Base-by-base conservation (phyloP, 2,797 vertebrate genomes). In the Crypturellus tataupa region DNA sequence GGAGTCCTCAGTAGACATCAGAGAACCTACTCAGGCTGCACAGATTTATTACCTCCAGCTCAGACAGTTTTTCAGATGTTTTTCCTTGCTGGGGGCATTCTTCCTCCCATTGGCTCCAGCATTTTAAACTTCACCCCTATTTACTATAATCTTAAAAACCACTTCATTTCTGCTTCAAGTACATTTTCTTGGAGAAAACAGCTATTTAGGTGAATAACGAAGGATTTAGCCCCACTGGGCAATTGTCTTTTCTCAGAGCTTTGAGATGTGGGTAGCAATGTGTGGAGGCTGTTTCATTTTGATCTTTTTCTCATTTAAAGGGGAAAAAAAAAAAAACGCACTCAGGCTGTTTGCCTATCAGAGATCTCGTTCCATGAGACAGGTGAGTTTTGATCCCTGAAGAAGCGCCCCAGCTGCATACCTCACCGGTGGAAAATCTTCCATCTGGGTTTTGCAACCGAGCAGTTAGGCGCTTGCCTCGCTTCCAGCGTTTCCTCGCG, bases 401-500 rank as follows among this genome's bases (percentile, higher is more conserved):
- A 83, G n/a, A 78, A 47, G 21, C 1, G 0, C 80, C 80, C 56
- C 75, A 6, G 40, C 89, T 23, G 7, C 76, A 67, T 80, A 82
- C 63, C 68, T 84, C 82, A 14, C 77, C 8, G 44, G 55, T 56
- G 58, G 63, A 86, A 93, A 90, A 69, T 29, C 80, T 55, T 11
- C 44, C 64, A 0, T 39, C 68, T 60, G 63, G 69, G 69, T 90
- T 91, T 90, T 93, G 95, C 95, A 94, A 85, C 35, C 2, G 46
- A 91, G 35, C 33, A 46, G 49, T 55, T 6, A 59, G 27, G 39
- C 3, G 10, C 68, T 87, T 87, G 93, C 91, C 42, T 80, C 42
- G 67, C 83, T 94, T 94, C 89, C 93, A 94, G 64, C 49, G 9
- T 94, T 95, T 90, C 88, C 85, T 95, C 90, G 68, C 63, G 78